A percentile compares a stretch with the other conserved stretches of the same genome.
Evolutionary conservation across 2,888 invertebrate genomes (phyloP).

Genomic region (Branchellion lobata): DNA sequence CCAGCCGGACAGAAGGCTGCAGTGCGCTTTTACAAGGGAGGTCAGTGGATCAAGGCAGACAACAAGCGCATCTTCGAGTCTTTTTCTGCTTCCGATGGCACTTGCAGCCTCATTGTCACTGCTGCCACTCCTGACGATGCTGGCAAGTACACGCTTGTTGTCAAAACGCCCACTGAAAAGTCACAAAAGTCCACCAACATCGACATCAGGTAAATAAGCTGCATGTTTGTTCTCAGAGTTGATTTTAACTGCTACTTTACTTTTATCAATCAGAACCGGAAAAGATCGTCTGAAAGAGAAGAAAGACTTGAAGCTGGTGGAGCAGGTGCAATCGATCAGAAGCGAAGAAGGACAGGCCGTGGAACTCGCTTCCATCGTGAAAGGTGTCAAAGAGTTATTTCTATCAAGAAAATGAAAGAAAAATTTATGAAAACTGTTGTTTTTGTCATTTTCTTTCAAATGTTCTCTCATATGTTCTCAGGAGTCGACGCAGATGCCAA

Average conservation of each 20-base stretch:
- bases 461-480: not conserved
- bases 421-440: not conserved
- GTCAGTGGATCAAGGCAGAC: constrained; percentile 5
- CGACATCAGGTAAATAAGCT: not conserved
- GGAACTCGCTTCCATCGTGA: constrained; percentile 43
- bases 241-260: no score
- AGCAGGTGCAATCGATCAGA: constrained; percentile 39
- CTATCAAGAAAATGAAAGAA: not conserved
- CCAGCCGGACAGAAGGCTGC: not conserved
- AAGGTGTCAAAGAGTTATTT: constrained; percentile 34
- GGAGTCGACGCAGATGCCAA: constrained; percentile 30
- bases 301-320: constrained; percentile 34
- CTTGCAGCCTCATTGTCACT: not conserved
- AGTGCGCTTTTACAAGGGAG: not conserved
- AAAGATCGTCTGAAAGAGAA: not conserved
- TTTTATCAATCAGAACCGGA: not conserved
- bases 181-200: not conserved
- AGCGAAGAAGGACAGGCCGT: constrained; percentile 43
- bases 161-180: constrained; percentile 6
- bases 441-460: not conserved
- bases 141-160: not conserved
- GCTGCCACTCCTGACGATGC: not conserved
- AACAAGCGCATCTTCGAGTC: not conserved
- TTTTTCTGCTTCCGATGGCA: not conserved
- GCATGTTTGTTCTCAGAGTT: no score